Conservation (phyloP, 2,797 vertebrate species). For the Darevskia nairensis region DNA sequence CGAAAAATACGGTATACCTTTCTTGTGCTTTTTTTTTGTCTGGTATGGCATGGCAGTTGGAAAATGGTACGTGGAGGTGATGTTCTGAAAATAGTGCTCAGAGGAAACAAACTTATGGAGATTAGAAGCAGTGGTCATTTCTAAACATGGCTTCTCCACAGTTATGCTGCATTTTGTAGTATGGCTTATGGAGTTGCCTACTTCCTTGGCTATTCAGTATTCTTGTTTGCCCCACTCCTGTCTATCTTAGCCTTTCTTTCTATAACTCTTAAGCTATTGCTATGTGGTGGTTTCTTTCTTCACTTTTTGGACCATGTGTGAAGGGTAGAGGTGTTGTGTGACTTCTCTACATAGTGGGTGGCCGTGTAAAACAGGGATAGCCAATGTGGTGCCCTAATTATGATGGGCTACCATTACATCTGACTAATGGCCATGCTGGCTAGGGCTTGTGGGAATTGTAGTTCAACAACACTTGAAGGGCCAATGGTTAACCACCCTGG, state of each 20-base stretch:
- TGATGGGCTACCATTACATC: background rate
- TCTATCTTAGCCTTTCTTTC: background rate
- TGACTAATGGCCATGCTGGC: background rate
- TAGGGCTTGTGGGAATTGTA: background rate
- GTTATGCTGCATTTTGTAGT: background rate
- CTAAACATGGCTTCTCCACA: constrained; percentile 5
- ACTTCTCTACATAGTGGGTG: background rate
- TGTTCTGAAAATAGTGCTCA: background rate
- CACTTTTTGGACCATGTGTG: background rate
- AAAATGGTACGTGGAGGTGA: background rate
- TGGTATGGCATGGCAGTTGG: background rate
- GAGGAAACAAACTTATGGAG: background rate
- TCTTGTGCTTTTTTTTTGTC: background rate
- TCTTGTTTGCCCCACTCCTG: background rate
- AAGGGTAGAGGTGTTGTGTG: background rate
- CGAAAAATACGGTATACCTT: too few species aligned
- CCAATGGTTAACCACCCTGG: background rate
- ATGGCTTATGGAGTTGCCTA: background rate
- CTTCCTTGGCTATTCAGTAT: background rate
- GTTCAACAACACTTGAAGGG: background rate
- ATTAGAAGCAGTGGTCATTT: background rate
- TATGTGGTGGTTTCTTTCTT: background rate
- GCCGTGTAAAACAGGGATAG: background rate
- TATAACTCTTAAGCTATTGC: background rate
- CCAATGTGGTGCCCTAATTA: background rate